Evolutionary conservation across 1,140 invertebrate species (phyloP).

Genomic region (Ooceraea biroi): DNA sequence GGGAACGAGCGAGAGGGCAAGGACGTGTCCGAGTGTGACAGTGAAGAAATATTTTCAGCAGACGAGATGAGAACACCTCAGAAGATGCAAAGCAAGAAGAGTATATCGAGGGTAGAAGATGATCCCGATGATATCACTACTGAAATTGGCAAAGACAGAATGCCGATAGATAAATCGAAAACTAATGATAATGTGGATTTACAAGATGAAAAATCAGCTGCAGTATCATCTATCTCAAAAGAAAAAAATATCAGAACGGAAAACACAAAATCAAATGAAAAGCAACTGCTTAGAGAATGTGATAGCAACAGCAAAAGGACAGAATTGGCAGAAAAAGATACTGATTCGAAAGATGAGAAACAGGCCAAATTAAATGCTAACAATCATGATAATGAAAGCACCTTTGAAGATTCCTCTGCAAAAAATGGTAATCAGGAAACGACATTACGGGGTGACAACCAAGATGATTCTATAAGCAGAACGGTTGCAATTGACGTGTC

Average conservation of each 20-base stretch:
- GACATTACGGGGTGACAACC: not conserved
- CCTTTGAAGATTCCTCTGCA: not conserved
- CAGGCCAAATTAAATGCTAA: no score
- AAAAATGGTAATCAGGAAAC: not conserved
- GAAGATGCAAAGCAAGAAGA: not conserved
- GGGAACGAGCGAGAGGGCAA: slow-evolving; percentile 1
- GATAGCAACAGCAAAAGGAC: not conserved
- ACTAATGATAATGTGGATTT: not conserved
- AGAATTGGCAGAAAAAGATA: not conserved
- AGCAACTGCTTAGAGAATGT: not conserved
- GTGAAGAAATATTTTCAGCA: slow-evolving; percentile 76
- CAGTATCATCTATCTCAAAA: not conserved
- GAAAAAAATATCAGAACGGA: not conserved
- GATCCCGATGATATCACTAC: not conserved
- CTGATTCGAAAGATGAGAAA: not conserved
- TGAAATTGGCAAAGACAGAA: not conserved
- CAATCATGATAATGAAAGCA: not conserved
- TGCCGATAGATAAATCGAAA: not conserved
- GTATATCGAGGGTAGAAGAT: not conserved
- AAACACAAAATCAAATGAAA: not conserved
- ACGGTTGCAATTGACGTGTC: slow-evolving; percentile 19
- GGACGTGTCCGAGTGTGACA: slow-evolving; percentile 76
- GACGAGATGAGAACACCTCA: slow-evolving; percentile 41
- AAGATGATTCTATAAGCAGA: not conserved
- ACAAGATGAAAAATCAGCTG: not conserved